A percentile compares a stretch with the other conserved stretches of the same genome.
Evolutionary conservation across 2,797 vertebrate species (phyloP).

Genomic region (Megaceryle alcyon): DNA sequence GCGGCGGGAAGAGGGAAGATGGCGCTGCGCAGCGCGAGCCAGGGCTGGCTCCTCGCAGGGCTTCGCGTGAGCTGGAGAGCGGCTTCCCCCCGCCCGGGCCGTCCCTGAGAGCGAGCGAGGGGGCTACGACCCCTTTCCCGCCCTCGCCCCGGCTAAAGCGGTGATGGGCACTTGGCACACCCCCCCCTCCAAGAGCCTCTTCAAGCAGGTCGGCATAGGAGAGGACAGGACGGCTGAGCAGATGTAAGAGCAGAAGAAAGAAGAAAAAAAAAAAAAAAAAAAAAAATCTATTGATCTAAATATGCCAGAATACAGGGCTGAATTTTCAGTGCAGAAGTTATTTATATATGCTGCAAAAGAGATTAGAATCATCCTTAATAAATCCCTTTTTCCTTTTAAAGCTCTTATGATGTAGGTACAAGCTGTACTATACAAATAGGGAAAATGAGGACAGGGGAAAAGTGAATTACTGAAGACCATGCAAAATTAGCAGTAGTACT

Average conservation of each 20-base stretch:
- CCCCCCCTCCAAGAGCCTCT: fast-evolving
- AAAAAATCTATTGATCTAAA: not conserved
- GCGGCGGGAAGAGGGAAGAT: not conserved
- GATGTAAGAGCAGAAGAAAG: not conserved
- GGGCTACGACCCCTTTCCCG: fast-evolving
- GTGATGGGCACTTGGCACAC: fast-evolving
- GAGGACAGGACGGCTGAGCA: not conserved
- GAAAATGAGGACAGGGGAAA: not conserved
- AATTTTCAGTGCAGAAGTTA: conserved; percentile 6
- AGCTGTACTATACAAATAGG: not conserved
- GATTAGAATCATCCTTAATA: conserved; percentile 35
- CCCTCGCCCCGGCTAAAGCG: too few species aligned
- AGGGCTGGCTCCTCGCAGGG: too few species aligned
- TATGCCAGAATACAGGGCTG: not conserved
- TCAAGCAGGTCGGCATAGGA: not conserved
- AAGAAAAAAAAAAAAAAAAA: not conserved
- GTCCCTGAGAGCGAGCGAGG: fast-evolving
- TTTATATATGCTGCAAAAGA: conserved; percentile 7
- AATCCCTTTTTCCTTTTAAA: conserved; percentile 37
- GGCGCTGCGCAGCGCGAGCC: not conserved
- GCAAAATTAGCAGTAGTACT: not conserved
- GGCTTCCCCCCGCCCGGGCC: too few species aligned
- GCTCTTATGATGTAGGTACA: conserved; percentile 3
- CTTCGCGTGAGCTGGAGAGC: too few species aligned
- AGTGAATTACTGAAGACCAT: not conserved